These are phyloP conservation scores for Trachelus troglodyta DNA, from an alignment of 2,888 invertebrate genomes.

Conservation along the genomic window DNA sequence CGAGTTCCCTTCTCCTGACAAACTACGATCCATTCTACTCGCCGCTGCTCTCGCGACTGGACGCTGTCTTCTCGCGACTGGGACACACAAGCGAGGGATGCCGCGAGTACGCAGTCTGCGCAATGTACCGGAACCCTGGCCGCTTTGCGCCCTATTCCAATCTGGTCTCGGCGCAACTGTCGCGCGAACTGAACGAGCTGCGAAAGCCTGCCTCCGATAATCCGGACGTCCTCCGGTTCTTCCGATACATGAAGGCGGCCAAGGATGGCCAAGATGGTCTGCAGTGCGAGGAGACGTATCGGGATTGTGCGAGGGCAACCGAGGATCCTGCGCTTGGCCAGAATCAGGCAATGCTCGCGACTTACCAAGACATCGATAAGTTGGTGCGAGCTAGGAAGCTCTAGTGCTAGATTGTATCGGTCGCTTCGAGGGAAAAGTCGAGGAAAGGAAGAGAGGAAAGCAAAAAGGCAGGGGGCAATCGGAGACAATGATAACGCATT, in stretches of 20 bases:
- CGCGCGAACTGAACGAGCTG: conserved; percentile 88
- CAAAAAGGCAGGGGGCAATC: no score
- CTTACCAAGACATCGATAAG: conserved; percentile 89
- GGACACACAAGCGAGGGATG: conserved; percentile 77
- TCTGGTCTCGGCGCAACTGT: conserved; percentile 87
- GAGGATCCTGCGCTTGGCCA: conserved; percentile 70
- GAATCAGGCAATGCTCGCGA: conserved; percentile 86
- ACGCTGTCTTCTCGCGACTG: conserved; percentile 81
- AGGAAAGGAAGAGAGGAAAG: no score
- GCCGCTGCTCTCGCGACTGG: conserved; percentile 84
- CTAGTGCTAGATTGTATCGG: conserved; percentile 15
- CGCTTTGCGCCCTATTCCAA: conserved; percentile 92
- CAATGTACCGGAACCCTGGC: conserved; percentile 89
- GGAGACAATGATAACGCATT: no score
- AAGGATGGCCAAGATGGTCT: conserved; percentile 86
- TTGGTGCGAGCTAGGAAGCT: conserved; percentile 84
- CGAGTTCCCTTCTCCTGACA: conserved; percentile 82
- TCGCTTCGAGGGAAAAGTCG: no score
- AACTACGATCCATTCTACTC: conserved; percentile 93
- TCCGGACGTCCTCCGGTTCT: conserved; percentile 87
- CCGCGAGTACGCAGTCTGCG: conserved; percentile 84
- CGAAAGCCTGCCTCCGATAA: conserved; percentile 87
- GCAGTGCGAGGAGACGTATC: conserved; percentile 77
- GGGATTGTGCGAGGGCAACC: conserved; percentile 73
- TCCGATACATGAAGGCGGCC: conserved; percentile 91